These are phyloP conservation scores for Hypotaenidia philippensis DNA, from an alignment of 2,797 vertebrate species.

Conservation along the genomic window DNA sequence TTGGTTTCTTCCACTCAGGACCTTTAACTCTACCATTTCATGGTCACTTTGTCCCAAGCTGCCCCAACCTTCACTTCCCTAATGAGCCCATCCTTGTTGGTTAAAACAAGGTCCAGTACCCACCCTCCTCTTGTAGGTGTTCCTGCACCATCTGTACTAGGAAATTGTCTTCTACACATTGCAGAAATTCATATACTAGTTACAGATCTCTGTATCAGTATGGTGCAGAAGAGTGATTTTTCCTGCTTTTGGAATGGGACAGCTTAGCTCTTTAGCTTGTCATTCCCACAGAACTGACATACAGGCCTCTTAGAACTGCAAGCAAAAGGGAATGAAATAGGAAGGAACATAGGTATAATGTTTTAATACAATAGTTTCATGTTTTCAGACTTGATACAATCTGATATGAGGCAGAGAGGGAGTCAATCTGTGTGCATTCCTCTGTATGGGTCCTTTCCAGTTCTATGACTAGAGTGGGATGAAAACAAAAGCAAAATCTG, in stretches of 20 bases:
- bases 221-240: not conserved
- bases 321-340: slow-evolving; percentile 13
- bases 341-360: not conserved
- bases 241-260: not conserved
- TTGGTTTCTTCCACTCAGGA: no score
- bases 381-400: not conserved
- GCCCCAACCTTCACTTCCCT: no score
- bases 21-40: no score
- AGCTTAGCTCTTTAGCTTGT: slow-evolving; percentile 25
- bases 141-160: no score
- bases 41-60: no score
- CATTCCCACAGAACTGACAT: slow-evolving; percentile 32
- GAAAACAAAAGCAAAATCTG: not conserved
- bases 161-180: no score
- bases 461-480: not conserved
- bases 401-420: not conserved
- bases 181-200: not conserved
- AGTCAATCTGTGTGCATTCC: fast-evolving
- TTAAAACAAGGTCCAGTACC: no score
- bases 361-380: not conserved
- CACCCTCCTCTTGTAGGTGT: no score
- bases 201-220: slow-evolving; percentile 15
- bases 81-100: no score
- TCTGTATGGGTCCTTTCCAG: not conserved
- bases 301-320: not conserved